A percentile compares a stretch with the other conserved stretches of the same genome.
Conservation (phyloP, 1,140 invertebrate species). For the Aplysia californica region DNA sequence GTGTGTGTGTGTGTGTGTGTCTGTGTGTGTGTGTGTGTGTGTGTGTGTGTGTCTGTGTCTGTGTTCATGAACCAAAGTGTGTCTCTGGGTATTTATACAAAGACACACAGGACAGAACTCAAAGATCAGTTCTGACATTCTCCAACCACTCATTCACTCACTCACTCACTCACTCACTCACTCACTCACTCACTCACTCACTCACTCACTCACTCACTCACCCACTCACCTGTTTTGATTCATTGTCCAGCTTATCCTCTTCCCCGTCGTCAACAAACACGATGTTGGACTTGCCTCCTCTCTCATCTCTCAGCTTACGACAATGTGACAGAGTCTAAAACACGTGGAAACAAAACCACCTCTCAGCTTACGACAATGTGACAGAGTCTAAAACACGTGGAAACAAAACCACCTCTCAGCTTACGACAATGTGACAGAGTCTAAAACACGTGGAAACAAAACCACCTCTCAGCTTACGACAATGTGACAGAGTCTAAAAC, state of each 20-base stretch:
- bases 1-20: too few species aligned
- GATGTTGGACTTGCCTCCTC: slow-evolving; percentile 52
- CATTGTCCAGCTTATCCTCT: slow-evolving; percentile 45
- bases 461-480: slow-evolving; percentile 52
- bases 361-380: slow-evolving; percentile 52
- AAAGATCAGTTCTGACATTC: too few species aligned
- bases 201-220: too few species aligned
- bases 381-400: slow-evolving; percentile 42
- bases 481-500: slow-evolving; percentile 52
- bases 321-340: slow-evolving; percentile 54
- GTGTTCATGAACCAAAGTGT: too few species aligned
- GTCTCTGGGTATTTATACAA: too few species aligned
- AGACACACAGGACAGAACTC: too few species aligned
- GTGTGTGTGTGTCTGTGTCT: too few species aligned
- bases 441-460: slow-evolving; percentile 28
- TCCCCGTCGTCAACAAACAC: slow-evolving; percentile 58
- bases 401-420: slow-evolving; percentile 45
- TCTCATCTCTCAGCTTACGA: slow-evolving; percentile 54
- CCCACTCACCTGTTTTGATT: slow-evolving; percentile 35
- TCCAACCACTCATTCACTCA: too few species aligned
- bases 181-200: too few species aligned
- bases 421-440: slow-evolving; percentile 51
- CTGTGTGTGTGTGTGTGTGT: too few species aligned
- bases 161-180: too few species aligned
- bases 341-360: slow-evolving; percentile 32